Evolutionary conservation across 2,888 invertebrate genomes (phyloP), one percentile per base, ranked within the genome.

Genomic region (Nebria salina): DNA sequence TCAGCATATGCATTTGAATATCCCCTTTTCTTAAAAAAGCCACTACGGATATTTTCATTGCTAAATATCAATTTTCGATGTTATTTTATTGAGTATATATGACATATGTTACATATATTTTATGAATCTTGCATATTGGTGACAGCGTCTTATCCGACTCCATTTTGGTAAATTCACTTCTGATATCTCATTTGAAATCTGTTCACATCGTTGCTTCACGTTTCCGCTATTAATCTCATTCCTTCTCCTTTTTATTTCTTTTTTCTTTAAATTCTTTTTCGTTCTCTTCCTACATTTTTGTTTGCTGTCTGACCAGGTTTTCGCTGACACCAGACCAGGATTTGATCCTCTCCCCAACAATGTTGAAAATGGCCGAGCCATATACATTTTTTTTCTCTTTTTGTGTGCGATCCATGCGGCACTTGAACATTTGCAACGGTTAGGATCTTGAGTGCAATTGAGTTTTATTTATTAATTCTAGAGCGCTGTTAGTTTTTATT

Each of bases 161-260:
- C 68, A 68, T 68, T 68, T 68, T 68, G 26, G 20, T 13, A 15
- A 68, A 68, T 68, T 68, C 68, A 68, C 68, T 68, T 68, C 68
- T n/a, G 68, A 68, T 68, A 15, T 15, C n/a, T 68, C 68, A 15
- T 15, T 68, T 7, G 26, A 26, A 26, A 26, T 26, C 26, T 5
- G 54, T 26, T 11, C 68, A 15, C 68, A 20, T 68, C 68, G 26
- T 68, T 68, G 68, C 68, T 25, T 68, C 68, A 26, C 68, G 68
- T 68, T 68, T 26, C 68, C 68, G 68, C 68, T 68, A 68, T 68
- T 68, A 68, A 68, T 68, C 68, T 68, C 68, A 20, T 68, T 68
- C 68, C 13, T 68, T 68, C 68, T 68, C 26, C 26, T 11, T 68
- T 68, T 26, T 68, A 20, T 68, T 68, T 68, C 68, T 2, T 68